Conservation (phyloP, 2,113 vertebrate genomes). For the Agelaius phoeniceus region DNA sequence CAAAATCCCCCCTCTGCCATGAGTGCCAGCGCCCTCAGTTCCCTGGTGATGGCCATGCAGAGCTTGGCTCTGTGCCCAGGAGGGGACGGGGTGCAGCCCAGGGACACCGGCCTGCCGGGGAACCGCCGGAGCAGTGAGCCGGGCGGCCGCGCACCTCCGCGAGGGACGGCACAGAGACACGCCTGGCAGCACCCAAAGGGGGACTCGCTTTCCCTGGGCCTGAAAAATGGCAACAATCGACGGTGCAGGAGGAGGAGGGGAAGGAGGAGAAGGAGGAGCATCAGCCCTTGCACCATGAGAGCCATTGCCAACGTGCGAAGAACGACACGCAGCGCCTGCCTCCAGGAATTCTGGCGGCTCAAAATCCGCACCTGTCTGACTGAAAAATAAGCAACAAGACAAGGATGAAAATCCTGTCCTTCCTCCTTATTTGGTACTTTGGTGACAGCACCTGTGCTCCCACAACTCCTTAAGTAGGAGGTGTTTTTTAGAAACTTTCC, state of each 20-base stretch:
- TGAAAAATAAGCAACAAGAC: background rate
- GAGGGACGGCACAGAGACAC: background rate
- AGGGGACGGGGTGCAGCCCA: accelerated
- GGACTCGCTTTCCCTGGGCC: background rate
- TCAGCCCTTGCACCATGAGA: background rate
- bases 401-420: background rate
- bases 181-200: background rate
- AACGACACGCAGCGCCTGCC: accelerated
- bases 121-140: background rate
- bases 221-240: background rate
- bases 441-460: background rate
- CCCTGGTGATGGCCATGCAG: background rate
- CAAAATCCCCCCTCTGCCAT: background rate
- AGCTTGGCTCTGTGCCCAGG: background rate
- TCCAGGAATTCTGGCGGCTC: background rate
- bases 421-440: background rate
- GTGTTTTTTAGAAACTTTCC: background rate
- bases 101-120: background rate
- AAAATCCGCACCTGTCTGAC: background rate
- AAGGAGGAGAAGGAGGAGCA: background rate
- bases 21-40: background rate
- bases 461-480: background rate
- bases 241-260: background rate
- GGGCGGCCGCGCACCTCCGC: too few relatives aligned
- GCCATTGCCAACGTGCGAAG: background rate